A percentile compares a stretch with the other conserved stretches of the same genome.
These are phyloP conservation scores for Brachyopa scutellaris DNA, from an alignment of 2,888 invertebrate genomes.

Conservation along the genomic window DNA sequence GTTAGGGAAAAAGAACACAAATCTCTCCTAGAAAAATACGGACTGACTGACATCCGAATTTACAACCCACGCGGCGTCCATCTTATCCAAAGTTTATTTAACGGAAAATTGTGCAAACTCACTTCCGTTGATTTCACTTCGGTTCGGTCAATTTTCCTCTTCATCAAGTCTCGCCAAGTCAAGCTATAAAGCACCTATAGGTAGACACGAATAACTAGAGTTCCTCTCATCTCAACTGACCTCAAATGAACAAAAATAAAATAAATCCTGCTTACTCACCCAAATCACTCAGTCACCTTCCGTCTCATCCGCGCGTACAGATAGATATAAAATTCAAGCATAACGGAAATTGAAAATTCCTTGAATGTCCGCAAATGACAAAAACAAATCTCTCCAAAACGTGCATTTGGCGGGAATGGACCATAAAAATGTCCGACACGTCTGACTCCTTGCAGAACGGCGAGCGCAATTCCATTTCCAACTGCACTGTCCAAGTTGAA, in stretches of 20 bases:
- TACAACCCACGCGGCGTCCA: background rate
- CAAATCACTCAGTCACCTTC: conserved; percentile 44
- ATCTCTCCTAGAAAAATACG: too few species aligned
- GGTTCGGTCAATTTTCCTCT: conserved; percentile 48
- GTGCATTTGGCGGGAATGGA: conserved; percentile 58
- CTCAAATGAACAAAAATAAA: background rate
- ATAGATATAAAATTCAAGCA: conserved; percentile 40
- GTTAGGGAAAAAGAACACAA: too few species aligned
- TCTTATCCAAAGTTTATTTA: conserved; percentile 28
- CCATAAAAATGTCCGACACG: conserved; percentile 60
- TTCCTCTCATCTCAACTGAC: conserved; percentile 20
- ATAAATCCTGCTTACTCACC: conserved; percentile 42
- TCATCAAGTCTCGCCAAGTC: conserved; percentile 23
- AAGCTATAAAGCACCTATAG: conserved; percentile 25
- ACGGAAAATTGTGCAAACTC: conserved; percentile 45
- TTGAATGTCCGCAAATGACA: conserved; percentile 57
- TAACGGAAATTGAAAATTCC: conserved; percentile 55
- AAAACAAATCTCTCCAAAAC: conserved; percentile 65
- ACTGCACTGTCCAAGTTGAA: conserved; percentile 17
- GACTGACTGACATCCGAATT: too few species aligned
- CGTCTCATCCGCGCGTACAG: background rate
- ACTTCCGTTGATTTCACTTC: conserved; percentile 52
- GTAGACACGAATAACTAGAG: too few species aligned
- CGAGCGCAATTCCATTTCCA: background rate
- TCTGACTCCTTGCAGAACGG: conserved; percentile 18